Base-by-base conservation (phyloP, 2,113 vertebrate genomes). In the Pluvialis apricaria region DNA sequence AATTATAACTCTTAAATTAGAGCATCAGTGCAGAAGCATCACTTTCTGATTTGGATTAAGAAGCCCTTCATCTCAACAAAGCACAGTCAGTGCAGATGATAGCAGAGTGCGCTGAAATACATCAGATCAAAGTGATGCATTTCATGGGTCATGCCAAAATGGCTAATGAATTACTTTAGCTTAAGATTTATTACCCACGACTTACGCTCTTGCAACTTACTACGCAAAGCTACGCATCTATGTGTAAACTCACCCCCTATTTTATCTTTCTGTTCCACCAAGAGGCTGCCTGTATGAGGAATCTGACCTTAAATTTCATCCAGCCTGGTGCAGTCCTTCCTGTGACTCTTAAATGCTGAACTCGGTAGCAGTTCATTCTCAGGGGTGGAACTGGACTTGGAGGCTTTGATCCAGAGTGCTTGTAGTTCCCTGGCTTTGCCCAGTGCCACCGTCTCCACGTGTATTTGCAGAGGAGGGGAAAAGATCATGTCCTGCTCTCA, bases 11-110 rank as follows among this genome's bases (percentile, higher is more conserved):
- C 90, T 94, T 93, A 87, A 97, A 97, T 98, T 95, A 95, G 94
- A 96, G 87, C 95, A 96, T 96, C 94, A 93, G 93, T 85, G 93
- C 93, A 83, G 97, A 97, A 97, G 91, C 86, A 91, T 97, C 88
- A 61, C 96, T 98, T 97, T 97, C 93, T 97, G 94, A 96, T 98
- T 97, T 97, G 97, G 97, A 97, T 97, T 98, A 91, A 97, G 94
- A 96, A 95, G 83, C 95, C 92, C 96, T 97, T 97, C 92, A 93
- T 98, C 92, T 97, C 91, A 94, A 96, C 96, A 97, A 97, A 97
- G 96, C 96, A 49, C 61, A 73, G 90, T 60, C 94, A 77, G 93
- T 92, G 94, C 95, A 88, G 95, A 90, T 96, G 94, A 97, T 95
- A 92, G 96, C 55, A 57, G 94, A 96, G 89, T 86, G 88, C 90